Percentiles rank a stretch among this genome's conserved stretches.
phyloP scores from a whole-genome alignment of 2,888 invertebrate species.

The Lysandra coridon region DNA sequence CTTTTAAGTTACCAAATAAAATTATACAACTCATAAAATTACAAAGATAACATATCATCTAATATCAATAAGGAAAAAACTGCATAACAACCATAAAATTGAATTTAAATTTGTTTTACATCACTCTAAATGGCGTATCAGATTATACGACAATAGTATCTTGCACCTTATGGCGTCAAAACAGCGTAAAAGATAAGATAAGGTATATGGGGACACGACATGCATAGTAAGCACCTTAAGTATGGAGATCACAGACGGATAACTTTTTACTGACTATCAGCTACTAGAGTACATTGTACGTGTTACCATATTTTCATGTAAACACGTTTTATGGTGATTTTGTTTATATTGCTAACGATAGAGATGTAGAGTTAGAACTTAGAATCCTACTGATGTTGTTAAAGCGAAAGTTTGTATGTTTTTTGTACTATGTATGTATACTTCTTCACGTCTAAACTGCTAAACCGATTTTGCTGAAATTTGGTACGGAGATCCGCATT shows the following conservation, averaged over 20 bases:
- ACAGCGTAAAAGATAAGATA: constrained; percentile 19
- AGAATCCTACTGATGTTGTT: too few species aligned
- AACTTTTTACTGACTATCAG: constrained; percentile 19
- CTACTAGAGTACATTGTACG: not conserved
- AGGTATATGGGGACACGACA: not conserved
- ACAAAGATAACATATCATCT: not conserved
- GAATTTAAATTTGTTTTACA: constrained; percentile 12
- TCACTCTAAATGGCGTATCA: constrained; percentile 10
- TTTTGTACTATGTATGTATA: too few species aligned
- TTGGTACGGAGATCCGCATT: too few species aligned
- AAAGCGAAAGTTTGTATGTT: too few species aligned
- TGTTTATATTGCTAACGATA: not conserved
- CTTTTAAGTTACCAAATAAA: not conserved
- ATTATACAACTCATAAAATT: not conserved
- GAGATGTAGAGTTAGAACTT: too few species aligned
- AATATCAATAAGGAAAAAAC: not conserved
- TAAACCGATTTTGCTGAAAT: too few species aligned
- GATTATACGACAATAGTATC: constrained; percentile 13
- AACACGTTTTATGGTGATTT: not conserved
- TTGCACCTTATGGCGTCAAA: constrained; percentile 23
- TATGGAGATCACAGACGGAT: constrained; percentile 7
- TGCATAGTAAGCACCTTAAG: constrained; percentile 12
- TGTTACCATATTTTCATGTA: not conserved
- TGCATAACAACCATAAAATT: constrained; percentile 14
- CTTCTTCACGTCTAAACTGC: too few species aligned